A percentile compares a stretch with the other conserved stretches of the same genome.
Evolutionary conservation across 1,140 invertebrate species (phyloP).

Genomic region (Cylas formicarius): DNA sequence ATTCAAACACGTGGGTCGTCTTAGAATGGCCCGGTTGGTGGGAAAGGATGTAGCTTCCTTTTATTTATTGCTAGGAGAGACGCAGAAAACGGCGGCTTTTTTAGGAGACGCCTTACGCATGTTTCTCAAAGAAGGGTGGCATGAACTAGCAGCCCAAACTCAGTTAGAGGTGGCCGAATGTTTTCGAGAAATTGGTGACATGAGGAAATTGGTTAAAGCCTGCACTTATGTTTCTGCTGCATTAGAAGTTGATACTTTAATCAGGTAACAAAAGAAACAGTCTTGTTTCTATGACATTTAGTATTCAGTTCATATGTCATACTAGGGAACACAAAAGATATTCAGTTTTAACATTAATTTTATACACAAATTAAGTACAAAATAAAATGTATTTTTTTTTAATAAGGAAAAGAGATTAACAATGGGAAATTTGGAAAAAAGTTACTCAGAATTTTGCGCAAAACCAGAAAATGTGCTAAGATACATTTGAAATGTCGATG

Average conservation of each 20-base stretch:
- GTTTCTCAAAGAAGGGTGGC: conserved; percentile 83
- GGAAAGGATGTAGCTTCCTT: conserved; percentile 85
- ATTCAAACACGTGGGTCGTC: conserved; percentile 88
- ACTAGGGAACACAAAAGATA: no score
- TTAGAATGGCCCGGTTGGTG: conserved; percentile 76
- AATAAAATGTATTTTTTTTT: no score
- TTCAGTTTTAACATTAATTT: no score
- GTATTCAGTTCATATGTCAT: no score
- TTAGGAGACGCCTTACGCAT: conserved; percentile 78
- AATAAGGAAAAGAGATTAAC: no score
- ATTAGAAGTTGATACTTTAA: conserved; percentile 61
- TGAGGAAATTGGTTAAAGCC: conserved; percentile 63
- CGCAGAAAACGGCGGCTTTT: conserved; percentile 82
- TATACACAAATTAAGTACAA: no score
- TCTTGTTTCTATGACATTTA: no score
- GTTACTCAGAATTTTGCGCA: no score
- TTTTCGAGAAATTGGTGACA: conserved; percentile 71
- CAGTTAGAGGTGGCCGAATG: conserved; percentile 78
- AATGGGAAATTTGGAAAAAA: no score
- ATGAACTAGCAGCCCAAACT: conserved; percentile 69
- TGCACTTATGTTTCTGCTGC: conserved; percentile 71
- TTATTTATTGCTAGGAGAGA: conserved; percentile 79
- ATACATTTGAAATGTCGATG: no score
- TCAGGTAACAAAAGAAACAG: no score
- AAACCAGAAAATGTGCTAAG: no score